These are phyloP conservation scores for Hypena proboscidalis DNA, from an alignment of 2,888 invertebrate species.

Conservation along the genomic window DNA sequence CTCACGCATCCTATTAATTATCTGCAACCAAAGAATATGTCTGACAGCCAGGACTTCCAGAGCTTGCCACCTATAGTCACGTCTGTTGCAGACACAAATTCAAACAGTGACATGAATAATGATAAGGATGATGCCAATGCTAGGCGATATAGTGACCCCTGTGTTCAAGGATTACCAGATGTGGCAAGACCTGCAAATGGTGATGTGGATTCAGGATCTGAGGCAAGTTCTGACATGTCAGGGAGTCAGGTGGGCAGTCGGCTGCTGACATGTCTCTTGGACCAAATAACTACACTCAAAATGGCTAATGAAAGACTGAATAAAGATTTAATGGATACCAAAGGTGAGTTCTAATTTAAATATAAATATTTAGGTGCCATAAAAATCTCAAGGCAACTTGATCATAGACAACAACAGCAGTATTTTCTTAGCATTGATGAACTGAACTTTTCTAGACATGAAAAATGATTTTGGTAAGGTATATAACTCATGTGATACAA, in stretches of 20 bases:
- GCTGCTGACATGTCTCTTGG: slow-evolving; percentile 87
- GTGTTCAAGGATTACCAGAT: slow-evolving; percentile 81
- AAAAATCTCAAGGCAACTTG: too few relatives aligned
- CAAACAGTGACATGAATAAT: slow-evolving; percentile 74
- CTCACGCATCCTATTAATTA: slow-evolving; percentile 56
- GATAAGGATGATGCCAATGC: slow-evolving; percentile 84
- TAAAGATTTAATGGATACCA: slow-evolving; percentile 90
- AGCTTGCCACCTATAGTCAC: slow-evolving; percentile 90
- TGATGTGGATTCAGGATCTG: slow-evolving; percentile 82
- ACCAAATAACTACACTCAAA: slow-evolving; percentile 90
- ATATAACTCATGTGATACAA: too few relatives aligned
- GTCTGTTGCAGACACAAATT: slow-evolving; percentile 77
- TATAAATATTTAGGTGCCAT: neutral
- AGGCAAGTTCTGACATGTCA: slow-evolving; percentile 81
- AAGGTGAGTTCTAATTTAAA: slow-evolving; percentile 75
- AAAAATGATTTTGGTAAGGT: too few relatives aligned
- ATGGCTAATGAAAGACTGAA: slow-evolving; percentile 90
- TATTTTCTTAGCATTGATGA: too few relatives aligned
- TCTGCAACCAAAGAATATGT: slow-evolving; percentile 71
- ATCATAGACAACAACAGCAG: too few relatives aligned
- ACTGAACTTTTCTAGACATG: too few relatives aligned
- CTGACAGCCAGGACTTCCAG: slow-evolving; percentile 83
- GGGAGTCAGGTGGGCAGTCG: slow-evolving; percentile 85
- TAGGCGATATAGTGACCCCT: slow-evolving; percentile 89
- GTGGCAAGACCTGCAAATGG: slow-evolving; percentile 73